Evolutionary conservation across 2,888 invertebrate species (phyloP).

Genomic region (Gryllus longicercus): DNA sequence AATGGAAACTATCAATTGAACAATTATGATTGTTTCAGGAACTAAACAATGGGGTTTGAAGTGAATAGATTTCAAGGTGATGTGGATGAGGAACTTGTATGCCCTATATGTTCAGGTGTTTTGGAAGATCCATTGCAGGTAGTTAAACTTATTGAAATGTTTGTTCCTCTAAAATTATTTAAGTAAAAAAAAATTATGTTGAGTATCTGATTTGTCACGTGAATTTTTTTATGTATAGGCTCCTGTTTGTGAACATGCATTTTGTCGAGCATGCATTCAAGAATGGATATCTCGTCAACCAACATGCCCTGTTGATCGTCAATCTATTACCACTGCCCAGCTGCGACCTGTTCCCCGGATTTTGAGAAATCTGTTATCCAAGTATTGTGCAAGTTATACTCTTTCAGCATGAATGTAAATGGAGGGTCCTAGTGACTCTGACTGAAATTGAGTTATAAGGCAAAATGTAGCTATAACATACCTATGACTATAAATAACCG

Average conservation of each 20-base stretch:
- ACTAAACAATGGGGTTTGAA: constrained; percentile 82
- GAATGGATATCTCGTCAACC: constrained; percentile 94
- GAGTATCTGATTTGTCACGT: background rate
- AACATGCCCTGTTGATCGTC: constrained; percentile 91
- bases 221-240: constrained; percentile 59
- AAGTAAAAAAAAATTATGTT: background rate
- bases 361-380: constrained; percentile 83
- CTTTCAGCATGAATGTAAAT: too few species aligned
- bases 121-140: constrained; percentile 94
- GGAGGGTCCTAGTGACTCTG: too few species aligned
- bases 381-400: constrained; percentile 49
- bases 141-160: constrained; percentile 40
- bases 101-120: constrained; percentile 94
- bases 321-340: constrained; percentile 83
- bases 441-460: too few species aligned
- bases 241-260: constrained; percentile 93
- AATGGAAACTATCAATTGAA: background rate
- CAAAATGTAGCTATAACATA: too few species aligned
- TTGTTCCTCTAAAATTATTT: background rate
- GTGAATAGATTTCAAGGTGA: constrained; percentile 89
- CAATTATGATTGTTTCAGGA: background rate
- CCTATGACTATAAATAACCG: too few species aligned
- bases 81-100: constrained; percentile 94
- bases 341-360: constrained; percentile 90
- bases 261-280: constrained; percentile 88